Base-by-base conservation (phyloP, 2,888 invertebrate species). In the Mythimna lalbum region DNA sequence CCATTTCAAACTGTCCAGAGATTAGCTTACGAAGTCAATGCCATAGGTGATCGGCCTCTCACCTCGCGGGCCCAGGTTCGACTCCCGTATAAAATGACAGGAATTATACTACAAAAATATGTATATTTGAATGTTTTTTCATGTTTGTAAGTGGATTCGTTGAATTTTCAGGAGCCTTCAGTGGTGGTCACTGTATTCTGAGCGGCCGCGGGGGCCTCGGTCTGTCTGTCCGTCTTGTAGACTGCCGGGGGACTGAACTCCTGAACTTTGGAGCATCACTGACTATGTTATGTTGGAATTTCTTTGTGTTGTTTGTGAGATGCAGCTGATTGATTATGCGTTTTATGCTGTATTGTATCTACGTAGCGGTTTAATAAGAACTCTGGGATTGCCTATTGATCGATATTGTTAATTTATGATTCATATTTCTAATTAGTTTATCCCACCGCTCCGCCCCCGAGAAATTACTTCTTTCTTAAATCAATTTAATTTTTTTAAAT, bases 1-100 rank as follows among this genome's bases (percentile, higher is more conserved):
- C 69, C 59, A 82, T 79, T 71, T 74, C 71, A 68, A 79, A 73
- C 61, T 69, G 64, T 72, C 63, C 57, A 77, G 61, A 76, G 49
- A 76, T 81, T 72, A 62, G 62, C 76, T 73, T 73, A 66, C 10
- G 63, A 61, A 83, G 86, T 85, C 85, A 90, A 87, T 85, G 89
- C 81, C 90, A 82, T 78, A 77, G 90, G 90, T 88, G 86, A 88
- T 77, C 82, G 88, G 66, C 88, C 89, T 83, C 82, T 77, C 80
- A 76, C 81, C 83, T 77, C 83, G 73, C 81, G 80, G 79, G 72
- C 81, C 75, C 74, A 81, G 85, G 89, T 91, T 90, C 86, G 87
- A 82, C 62, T 84, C 86, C 83, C 85, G 87, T 87, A 87, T 88
- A 88, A 89, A 84, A 61, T 71, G 63, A 73, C 55, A 52, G 49